Conservation (phyloP, 1,140 invertebrate genomes). For the Calephelis nemesis region DNA sequence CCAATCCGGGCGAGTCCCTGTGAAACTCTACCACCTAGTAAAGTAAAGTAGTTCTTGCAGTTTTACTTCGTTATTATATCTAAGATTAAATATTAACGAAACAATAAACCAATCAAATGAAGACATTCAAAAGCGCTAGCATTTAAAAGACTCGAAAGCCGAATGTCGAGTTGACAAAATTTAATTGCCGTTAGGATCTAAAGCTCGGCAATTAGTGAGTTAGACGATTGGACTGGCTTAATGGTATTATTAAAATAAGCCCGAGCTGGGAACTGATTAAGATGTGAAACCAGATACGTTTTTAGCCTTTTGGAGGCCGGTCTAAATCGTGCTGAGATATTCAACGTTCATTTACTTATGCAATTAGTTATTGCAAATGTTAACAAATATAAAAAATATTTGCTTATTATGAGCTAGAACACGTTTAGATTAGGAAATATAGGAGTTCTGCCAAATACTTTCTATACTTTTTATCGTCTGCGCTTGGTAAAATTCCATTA, state of each 20-base stretch:
- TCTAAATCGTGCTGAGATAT: slow-evolving; percentile 11
- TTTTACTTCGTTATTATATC: too few species aligned
- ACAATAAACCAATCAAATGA: too few species aligned
- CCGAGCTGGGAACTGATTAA: slow-evolving; percentile 39
- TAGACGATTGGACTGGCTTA: slow-evolving; percentile 49
- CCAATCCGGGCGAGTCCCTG: too few species aligned
- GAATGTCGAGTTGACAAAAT: slow-evolving; percentile 43
- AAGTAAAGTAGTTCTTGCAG: too few species aligned
- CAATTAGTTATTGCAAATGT: slow-evolving; percentile 6
- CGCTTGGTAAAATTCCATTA: too few species aligned
- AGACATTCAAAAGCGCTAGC: too few species aligned
- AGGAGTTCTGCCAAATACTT: too few species aligned
- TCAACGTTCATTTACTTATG: background rate
- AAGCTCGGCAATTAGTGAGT: slow-evolving; percentile 51
- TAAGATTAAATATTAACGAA: too few species aligned
- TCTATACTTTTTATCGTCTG: too few species aligned
- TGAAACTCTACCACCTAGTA: too few species aligned
- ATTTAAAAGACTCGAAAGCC: background rate
- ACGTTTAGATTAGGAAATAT: background rate
- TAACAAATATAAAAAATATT: background rate
- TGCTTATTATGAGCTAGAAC: too few species aligned
- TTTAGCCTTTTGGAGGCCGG: slow-evolving; percentile 34
- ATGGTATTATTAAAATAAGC: slow-evolving; percentile 46
- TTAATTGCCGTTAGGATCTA: slow-evolving; percentile 54
- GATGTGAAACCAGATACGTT: slow-evolving; percentile 39